These are phyloP conservation scores for Echinarachnius parma DNA, from an alignment of 53 echinoderm and acorn worm genomes.

Conservation along the genomic window DNA sequence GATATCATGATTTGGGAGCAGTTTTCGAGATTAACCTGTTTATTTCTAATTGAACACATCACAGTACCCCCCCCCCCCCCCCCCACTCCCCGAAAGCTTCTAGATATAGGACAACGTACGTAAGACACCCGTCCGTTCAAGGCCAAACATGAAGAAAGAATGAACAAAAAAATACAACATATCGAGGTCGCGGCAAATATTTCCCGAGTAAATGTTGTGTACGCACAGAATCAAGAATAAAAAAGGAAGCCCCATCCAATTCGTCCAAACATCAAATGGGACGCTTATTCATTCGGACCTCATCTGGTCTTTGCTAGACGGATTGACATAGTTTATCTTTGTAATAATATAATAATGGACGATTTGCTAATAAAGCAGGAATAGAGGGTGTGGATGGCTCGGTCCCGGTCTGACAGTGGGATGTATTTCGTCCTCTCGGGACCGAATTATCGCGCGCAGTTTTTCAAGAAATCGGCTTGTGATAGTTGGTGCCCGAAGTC, in stretches of 20 bases:
- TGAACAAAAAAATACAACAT: conserved; percentile 38
- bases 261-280: neutral
- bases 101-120: no score
- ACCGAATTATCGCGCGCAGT: no score
- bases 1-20: no score
- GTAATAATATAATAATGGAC: conserved; percentile 27
- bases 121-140: no score
- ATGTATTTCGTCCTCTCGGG: conserved; percentile 23
- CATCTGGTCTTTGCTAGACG: conserved; percentile 13
- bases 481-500: conserved; percentile 19
- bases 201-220: conserved; percentile 45
- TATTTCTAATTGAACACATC: no score
- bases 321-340: conserved; percentile 36
- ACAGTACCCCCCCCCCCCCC: no score
- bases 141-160: no score
- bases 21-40: no score
- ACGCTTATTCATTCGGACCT: neutral
- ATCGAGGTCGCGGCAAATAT: conserved; percentile 45
- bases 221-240: conserved; percentile 33
- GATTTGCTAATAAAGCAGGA: neutral
- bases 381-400: neutral
- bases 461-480: no score
- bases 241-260: neutral
- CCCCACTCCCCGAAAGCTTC: no score
- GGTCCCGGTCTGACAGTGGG: conserved; percentile 6